A percentile compares a stretch with the other conserved stretches of the same genome.
Evolutionary conservation across 2,797 vertebrate species (phyloP).

Genomic region (Coregonus sp.): DNA sequence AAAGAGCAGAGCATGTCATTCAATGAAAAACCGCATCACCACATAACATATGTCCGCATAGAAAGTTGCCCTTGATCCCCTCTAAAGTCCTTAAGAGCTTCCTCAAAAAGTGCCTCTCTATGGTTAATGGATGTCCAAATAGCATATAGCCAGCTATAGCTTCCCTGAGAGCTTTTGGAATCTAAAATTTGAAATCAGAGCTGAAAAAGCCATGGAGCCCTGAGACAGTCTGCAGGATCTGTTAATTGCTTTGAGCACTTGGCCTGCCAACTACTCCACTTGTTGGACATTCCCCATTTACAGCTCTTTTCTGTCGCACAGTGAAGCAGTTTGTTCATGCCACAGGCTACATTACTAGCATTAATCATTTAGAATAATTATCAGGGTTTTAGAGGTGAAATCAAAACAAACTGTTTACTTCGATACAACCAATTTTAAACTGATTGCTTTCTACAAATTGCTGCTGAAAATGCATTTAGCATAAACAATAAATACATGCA

Average conservation of each 20-base stretch:
- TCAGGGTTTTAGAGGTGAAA: constrained; percentile 69
- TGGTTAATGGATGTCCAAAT: constrained; percentile 29
- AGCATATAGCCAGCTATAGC: constrained; percentile 17
- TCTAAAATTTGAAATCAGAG: constrained; percentile 65
- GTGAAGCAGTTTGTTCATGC: constrained; percentile 51
- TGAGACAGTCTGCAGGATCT: constrained; percentile 53
- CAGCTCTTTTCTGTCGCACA: constrained; percentile 41
- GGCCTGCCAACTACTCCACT: constrained; percentile 48
- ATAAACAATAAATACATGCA: constrained; percentile 60
- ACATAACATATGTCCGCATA: constrained; percentile 20
- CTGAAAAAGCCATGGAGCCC: constrained; percentile 43
- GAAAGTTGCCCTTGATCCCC: constrained; percentile 40
- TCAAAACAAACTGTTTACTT: constrained; percentile 70
- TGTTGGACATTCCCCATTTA: constrained; percentile 66
- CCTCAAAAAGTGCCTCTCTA: constrained; percentile 19
- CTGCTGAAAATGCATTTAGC: constrained; percentile 48
- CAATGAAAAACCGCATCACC: constrained; percentile 13
- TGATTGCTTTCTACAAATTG: constrained; percentile 63
- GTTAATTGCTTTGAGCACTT: constrained; percentile 69
- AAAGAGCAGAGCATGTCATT: constrained; percentile 15
- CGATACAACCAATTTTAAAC: constrained; percentile 57
- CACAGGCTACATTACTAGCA: constrained; percentile 64
- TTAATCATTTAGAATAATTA: constrained; percentile 73
- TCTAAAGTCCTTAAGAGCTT: constrained; percentile 35
- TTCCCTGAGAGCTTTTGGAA: constrained; percentile 23